Evolutionary conservation across 2,113 vertebrate genomes (phyloP).

Genomic region (Chamaea fasciata): DNA sequence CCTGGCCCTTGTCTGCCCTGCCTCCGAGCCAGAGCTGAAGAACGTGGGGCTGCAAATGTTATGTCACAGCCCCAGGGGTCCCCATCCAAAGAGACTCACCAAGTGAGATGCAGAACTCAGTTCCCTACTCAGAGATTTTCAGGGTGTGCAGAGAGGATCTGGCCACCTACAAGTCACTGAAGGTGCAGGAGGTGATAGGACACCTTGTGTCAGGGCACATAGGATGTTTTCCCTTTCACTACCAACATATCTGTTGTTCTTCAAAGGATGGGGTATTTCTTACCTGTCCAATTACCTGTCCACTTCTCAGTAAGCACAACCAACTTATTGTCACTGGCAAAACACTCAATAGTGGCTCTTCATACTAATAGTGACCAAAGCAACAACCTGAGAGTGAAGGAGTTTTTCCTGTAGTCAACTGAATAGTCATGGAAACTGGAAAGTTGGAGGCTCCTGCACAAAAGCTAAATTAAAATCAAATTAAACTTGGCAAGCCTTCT

Average conservation of each 20-base stretch:
- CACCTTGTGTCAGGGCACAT: accelerated
- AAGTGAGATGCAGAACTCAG: neutral
- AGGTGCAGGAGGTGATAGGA: neutral
- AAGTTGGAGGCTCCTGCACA: neutral
- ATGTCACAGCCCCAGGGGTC: neutral
- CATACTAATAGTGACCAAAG: neutral
- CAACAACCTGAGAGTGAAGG: accelerated
- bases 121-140: neutral
- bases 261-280: neutral
- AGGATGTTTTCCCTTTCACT: neutral
- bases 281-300: neutral
- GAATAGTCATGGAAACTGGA: neutral
- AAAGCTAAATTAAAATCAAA: neutral
- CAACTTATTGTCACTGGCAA: neutral
- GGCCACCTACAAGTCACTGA: neutral
- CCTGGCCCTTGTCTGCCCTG: neutral
- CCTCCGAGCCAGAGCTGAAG: neutral
- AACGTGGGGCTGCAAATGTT: neutral
- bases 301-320: neutral
- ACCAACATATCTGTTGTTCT: neutral
- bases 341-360: neutral
- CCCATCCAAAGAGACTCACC: neutral
- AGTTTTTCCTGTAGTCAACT: neutral
- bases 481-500: neutral
- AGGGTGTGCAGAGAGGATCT: neutral